These are phyloP conservation scores for Nettapus auritus DNA, from an alignment of 2,113 vertebrate genomes.

Conservation along the genomic window DNA sequence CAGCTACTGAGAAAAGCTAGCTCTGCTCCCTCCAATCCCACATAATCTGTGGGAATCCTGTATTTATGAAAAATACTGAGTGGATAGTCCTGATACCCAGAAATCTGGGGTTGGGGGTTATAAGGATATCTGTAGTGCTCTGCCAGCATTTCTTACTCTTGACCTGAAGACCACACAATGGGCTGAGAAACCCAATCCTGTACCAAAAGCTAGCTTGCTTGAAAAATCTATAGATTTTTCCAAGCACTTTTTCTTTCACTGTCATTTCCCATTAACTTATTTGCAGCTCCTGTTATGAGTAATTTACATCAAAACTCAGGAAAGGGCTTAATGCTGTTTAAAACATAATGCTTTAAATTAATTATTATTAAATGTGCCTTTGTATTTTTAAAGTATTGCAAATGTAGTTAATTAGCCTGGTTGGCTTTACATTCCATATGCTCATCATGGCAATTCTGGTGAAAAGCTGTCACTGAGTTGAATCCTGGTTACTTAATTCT, in stretches of 20 bases:
- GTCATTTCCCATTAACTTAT: background rate
- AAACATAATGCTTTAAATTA: background rate
- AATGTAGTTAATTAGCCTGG: background rate
- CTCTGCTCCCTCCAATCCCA: background rate
- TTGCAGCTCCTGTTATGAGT: background rate
- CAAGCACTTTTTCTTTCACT: background rate
- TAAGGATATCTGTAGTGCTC: background rate
- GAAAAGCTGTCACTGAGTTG: background rate
- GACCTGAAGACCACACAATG: conserved; percentile 6
- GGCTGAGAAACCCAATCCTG: conserved; percentile 5
- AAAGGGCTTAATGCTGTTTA: background rate
- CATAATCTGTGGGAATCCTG: background rate
- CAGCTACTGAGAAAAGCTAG: background rate
- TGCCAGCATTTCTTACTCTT: background rate
- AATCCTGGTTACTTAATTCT: background rate
- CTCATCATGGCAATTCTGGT: background rate
- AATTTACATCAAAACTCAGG: background rate
- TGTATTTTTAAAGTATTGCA: background rate
- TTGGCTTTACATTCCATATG: background rate
- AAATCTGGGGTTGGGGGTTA: background rate
- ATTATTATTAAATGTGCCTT: background rate
- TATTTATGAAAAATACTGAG: background rate
- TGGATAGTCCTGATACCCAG: background rate
- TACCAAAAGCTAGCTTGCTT: background rate
- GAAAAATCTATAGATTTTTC: background rate